These are phyloP conservation scores for Parazoanthus swiftii DNA, from an alignment of 92 coral and sea anemone genomes.

Conservation along the genomic window DNA sequence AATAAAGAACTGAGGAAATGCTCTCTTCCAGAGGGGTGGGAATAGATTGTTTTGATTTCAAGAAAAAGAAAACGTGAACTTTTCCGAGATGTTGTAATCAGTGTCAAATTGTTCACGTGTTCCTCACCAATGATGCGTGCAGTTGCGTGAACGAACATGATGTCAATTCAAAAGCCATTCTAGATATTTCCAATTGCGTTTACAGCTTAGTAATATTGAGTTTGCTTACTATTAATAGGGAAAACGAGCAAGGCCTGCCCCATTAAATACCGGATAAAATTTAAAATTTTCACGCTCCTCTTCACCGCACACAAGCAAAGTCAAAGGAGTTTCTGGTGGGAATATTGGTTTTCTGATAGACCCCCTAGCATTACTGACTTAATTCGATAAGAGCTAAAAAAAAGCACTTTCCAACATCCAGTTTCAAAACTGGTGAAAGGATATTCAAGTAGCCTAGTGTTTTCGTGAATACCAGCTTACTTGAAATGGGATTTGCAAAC, in stretches of 20 bases:
- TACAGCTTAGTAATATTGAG: neutral
- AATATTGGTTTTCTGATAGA: neutral
- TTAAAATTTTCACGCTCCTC: neutral
- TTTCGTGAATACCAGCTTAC: constrained; percentile 3
- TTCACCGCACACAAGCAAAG: constrained; percentile 29
- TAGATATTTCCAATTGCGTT: constrained; percentile 9
- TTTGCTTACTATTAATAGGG: constrained; percentile 34
- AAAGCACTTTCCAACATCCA: neutral
- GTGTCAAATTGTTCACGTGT: neutral
- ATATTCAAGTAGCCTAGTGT: constrained; percentile 6
- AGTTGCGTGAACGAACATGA: neutral
- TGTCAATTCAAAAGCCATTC: neutral
- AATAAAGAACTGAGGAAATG: neutral
- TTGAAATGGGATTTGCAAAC: neutral
- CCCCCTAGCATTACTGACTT: neutral
- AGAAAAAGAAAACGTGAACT: constrained; percentile 1
- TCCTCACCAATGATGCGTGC: neutral
- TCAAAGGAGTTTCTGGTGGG: constrained; percentile 8
- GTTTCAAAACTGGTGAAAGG: constrained; percentile 12
- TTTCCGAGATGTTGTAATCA: neutral
- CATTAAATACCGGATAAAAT: constrained; percentile 2
- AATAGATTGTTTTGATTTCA: neutral
- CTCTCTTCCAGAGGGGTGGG: neutral
- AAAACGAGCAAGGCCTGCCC: neutral
- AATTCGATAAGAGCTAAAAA: neutral